phyloP scores from a whole-genome alignment of 1,140 invertebrate genomes.

The Cheumatopsyche charites region DNA sequence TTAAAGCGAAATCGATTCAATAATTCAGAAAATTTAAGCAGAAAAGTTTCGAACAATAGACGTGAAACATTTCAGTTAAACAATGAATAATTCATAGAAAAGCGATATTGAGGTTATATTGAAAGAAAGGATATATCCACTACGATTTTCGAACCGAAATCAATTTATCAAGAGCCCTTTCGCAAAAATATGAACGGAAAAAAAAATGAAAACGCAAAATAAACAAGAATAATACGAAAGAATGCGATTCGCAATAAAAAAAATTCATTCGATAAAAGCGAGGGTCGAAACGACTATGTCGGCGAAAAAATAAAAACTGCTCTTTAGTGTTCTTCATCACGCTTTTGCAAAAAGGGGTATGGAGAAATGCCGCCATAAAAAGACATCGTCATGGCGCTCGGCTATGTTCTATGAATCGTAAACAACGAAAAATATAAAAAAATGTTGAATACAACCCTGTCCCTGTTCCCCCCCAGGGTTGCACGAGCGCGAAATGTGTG shows the following conservation, averaged over 20 bases:
- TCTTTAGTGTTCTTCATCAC: slow-evolving; percentile 23
- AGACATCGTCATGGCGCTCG: slow-evolving; percentile 15
- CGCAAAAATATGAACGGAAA: neutral
- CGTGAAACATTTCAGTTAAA: slow-evolving; percentile 2
- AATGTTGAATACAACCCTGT: slow-evolving; percentile 5
- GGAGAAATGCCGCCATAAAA: slow-evolving; percentile 20
- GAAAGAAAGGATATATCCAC: slow-evolving; percentile 25
- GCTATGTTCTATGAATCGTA: slow-evolving; percentile 26
- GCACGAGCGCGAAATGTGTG: slow-evolving; percentile 5
- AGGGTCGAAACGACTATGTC: no score
- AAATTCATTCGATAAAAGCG: no score
- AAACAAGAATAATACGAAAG: no score
- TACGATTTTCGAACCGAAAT: slow-evolving; percentile 21
- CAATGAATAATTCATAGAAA: slow-evolving; percentile 34
- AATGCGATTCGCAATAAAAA: no score
- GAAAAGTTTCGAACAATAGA: slow-evolving; percentile 21
- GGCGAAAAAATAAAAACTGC: slow-evolving; percentile 11
- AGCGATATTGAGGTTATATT: slow-evolving; percentile 24
- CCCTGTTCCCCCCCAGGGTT: no score
- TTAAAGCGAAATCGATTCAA: no score
- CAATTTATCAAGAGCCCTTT: slow-evolving; percentile 32
- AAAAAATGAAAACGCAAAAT: no score
- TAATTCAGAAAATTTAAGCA: no score
- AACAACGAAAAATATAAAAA: slow-evolving; percentile 20
- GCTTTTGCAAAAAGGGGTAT: slow-evolving; percentile 13